Conservation (phyloP, 1,140 invertebrate species). For the Globodera rostochiensis region DNA sequence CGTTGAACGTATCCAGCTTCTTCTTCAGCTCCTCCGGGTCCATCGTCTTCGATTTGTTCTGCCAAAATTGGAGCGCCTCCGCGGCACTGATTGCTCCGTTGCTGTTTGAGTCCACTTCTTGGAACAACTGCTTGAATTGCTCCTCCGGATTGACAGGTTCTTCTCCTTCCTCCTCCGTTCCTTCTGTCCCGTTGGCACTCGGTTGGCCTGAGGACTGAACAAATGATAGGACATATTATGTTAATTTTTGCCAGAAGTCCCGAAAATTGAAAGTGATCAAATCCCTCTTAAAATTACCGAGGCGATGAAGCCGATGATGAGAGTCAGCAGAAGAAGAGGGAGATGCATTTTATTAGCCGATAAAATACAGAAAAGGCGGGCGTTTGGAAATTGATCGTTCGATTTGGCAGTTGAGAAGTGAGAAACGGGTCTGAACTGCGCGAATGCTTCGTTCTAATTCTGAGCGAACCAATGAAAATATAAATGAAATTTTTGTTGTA, state of each 20-base stretch:
- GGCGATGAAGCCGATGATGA: background rate
- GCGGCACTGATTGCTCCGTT: background rate
- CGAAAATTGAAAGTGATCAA: background rate
- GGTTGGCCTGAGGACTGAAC: background rate
- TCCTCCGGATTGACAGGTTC: background rate
- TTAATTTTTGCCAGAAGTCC: background rate
- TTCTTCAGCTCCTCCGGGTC: conserved; percentile 18
- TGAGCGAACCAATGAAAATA: too few relatives aligned
- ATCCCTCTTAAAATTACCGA: background rate
- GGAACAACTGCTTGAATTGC: conserved; percentile 18
- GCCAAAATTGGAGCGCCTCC: conserved; percentile 12
- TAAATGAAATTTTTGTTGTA: too few relatives aligned
- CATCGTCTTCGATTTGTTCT: conserved; percentile 12
- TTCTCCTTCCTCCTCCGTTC: background rate
- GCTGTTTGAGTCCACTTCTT: background rate
- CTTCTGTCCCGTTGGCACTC: background rate
- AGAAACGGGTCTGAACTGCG: too few relatives aligned
- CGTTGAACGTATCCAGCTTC: conserved; percentile 7
- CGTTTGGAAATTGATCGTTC: background rate
- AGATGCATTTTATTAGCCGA: background rate
- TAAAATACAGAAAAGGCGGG: background rate
- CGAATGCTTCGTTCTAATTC: background rate
- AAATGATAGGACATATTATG: background rate
- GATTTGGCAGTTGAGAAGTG: background rate
- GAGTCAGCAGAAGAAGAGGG: background rate